phyloP scores from a whole-genome alignment of 2,113 vertebrate genomes.

The Nicator chloris region DNA sequence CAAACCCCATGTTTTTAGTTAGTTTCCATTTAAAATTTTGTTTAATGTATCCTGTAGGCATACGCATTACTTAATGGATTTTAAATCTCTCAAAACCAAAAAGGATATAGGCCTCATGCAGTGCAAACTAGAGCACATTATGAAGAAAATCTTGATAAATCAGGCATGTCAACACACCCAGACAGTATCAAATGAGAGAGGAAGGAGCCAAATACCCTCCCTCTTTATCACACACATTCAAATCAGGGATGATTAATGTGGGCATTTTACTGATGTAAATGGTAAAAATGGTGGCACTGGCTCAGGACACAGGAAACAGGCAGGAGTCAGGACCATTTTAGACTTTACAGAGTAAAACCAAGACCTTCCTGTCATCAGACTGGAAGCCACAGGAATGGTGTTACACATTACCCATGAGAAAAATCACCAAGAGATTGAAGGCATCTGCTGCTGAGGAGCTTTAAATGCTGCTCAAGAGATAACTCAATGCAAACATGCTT shows the following conservation, averaged over 20 bases:
- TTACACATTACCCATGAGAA: neutral
- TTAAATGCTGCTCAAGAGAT: neutral
- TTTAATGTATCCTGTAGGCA: neutral
- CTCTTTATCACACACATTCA: neutral
- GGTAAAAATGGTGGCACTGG: neutral
- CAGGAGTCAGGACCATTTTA: neutral
- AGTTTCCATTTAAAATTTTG: neutral
- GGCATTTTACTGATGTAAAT: neutral
- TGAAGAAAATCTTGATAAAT: conserved; percentile 19
- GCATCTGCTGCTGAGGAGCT: neutral
- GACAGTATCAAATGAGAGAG: neutral
- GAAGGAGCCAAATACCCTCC: neutral
- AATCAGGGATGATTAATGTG: neutral
- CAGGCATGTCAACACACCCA: neutral
- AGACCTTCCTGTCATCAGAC: neutral
- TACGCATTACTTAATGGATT: neutral
- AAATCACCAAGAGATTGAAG: neutral
- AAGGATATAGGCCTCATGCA: neutral
- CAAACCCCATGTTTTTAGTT: neutral
- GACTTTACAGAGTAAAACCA: neutral
- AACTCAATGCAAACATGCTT: neutral
- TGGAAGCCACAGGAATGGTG: neutral
- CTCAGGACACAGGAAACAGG: neutral
- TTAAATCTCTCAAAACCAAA: neutral
- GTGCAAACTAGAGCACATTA: neutral